Base-by-base conservation (phyloP, 2,888 invertebrate species). In the Sminthurinus aureus region DNA sequence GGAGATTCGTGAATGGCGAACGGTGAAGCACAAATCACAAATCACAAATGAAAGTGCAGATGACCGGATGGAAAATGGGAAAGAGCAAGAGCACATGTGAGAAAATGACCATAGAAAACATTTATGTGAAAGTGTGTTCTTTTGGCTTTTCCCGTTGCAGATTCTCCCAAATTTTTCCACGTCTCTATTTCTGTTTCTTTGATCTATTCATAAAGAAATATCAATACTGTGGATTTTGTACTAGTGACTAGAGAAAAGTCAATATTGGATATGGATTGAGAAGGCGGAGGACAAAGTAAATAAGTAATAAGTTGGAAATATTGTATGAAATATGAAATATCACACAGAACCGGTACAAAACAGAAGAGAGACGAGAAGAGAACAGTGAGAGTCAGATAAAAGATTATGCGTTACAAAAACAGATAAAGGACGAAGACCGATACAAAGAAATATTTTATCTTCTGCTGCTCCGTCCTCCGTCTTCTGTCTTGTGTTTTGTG, bases 71-170 rank as follows among this genome's bases (percentile, higher is more conserved):
- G 58, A 50, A 69, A 26, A 71, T n/a, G n/a, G n/a, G 24, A 58
- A 20, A 22, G 51, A 58, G 79, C 69, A 79, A 69, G 67, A 79
- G 58, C 38, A 38, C 18, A 67, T 6, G 22, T 69, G 79, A 69
- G 69, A 79, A 78, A 79, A 79, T 79, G 66, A 69, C 79, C 51
- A 79, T 69, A 79, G 79, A 79, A 79, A 79, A 79, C 79, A 79
- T 38, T 79, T 79, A 69, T 79, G 79, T 69, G 79, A 79, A 79
- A n/a, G 79, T 69, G 20, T 69, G 79, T 38, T 38, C 6, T 6
- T 38, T 38, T 38, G 38, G 38, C 38, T 38, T 38, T 38, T 1
- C 38, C 38, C 38, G 6, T 38, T 38, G 38, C 38, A 38, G 3
- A 38, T 38, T 38, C 38, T 38, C 6, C 1, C 38, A 38, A 38